Conservation (phyloP, 2,888 invertebrate genomes). For the Epirrita christyi region DNA sequence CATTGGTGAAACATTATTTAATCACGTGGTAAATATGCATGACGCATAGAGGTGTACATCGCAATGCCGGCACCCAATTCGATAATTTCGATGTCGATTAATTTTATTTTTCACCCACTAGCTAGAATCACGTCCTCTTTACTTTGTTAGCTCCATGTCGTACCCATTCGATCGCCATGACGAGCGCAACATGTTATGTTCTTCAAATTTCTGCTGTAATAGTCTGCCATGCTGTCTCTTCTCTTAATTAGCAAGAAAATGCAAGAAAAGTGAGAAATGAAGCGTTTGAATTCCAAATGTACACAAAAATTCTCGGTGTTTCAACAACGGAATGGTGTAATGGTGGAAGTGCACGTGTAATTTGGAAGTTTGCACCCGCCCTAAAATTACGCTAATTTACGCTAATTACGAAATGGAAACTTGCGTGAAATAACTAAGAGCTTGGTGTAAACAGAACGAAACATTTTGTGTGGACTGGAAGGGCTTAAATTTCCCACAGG, state of each 20-base stretch:
- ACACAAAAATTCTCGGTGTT: neutral
- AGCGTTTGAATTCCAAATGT: neutral
- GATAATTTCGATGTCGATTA: too few species aligned
- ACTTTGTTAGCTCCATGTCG: constrained; percentile 8
- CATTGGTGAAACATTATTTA: too few species aligned
- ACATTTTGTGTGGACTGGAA: constrained; percentile 9
- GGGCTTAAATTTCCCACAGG: constrained; percentile 45
- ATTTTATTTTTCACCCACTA: too few species aligned
- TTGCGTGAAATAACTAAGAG: too few species aligned
- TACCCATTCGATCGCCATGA: constrained; percentile 42
- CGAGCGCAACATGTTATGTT: constrained; percentile 38
- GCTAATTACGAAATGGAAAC: constrained; percentile 40
- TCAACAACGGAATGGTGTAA: neutral
- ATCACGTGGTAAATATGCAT: too few species aligned
- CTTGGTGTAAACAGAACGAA: neutral
- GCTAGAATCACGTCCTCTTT: neutral
- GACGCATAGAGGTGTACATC: too few species aligned
- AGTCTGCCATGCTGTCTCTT: constrained; percentile 34
- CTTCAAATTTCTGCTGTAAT: constrained; percentile 52
- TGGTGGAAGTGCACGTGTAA: neutral
- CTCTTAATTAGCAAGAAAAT: neutral
- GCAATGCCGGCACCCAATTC: too few species aligned
- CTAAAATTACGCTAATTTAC: constrained; percentile 45
- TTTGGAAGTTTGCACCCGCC: neutral
- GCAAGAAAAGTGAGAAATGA: neutral